Conservation (phyloP, 2,888 invertebrate genomes). For the Homarus gammarus region DNA sequence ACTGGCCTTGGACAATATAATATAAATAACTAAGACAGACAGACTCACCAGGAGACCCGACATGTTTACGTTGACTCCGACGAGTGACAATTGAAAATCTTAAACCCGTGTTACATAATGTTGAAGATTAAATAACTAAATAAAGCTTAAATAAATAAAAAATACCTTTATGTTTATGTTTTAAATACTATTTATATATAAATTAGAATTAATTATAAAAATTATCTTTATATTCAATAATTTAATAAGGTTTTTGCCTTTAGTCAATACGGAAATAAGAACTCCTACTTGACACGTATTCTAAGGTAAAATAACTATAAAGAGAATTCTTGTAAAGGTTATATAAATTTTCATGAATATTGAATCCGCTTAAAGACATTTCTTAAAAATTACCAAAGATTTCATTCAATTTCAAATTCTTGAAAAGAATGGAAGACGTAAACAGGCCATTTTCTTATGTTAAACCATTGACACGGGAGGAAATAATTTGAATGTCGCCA, state of each 20-base stretch:
- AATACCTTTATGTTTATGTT: background rate
- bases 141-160: background rate
- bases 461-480: too few relatives aligned
- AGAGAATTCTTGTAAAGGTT: background rate
- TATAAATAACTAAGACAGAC: background rate
- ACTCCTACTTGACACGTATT: background rate
- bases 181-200: background rate
- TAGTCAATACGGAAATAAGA: background rate
- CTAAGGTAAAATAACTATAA: background rate
- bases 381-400: too few relatives aligned
- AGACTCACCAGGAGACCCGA: constrained; percentile 28
- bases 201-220: background rate
- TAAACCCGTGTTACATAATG: background rate
- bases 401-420: too few relatives aligned
- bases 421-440: too few relatives aligned
- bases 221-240: background rate
- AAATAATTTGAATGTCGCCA: too few relatives aligned
- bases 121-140: background rate
- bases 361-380: too few relatives aligned
- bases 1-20: too few relatives aligned
- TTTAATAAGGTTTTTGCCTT: background rate
- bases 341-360: background rate
- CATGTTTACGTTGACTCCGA: constrained; percentile 44
- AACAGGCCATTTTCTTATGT: too few relatives aligned
- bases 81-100: background rate